phyloP scores from a whole-genome alignment of 2,888 invertebrate genomes.

The Torymus auratus region DNA sequence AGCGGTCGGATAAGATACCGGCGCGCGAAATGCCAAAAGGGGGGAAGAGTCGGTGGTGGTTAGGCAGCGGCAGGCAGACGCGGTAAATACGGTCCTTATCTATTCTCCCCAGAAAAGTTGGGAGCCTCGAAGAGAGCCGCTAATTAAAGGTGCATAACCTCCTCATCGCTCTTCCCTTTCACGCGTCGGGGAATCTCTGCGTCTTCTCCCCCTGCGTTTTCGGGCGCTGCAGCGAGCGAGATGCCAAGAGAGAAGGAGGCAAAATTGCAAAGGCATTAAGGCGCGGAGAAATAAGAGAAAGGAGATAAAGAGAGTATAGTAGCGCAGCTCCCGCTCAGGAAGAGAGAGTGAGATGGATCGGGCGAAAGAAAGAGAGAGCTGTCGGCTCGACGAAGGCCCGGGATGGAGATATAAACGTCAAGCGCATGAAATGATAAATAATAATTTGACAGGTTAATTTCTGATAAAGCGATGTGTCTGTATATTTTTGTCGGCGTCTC shows the following conservation, averaged over 20 bases:
- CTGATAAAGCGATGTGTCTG: too few species aligned
- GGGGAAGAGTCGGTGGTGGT: too few species aligned
- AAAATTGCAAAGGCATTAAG: slow-evolving; percentile 15
- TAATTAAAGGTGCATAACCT: slow-evolving; percentile 72
- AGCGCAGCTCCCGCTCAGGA: neutral
- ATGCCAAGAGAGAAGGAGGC: neutral
- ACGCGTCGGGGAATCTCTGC: slow-evolving; percentile 9
- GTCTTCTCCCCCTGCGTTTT: neutral
- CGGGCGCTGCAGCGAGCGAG: neutral
- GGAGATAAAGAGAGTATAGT: neutral
- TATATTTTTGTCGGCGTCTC: too few species aligned
- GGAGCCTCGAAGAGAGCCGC: slow-evolving; percentile 58
- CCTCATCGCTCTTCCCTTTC: slow-evolving; percentile 57
- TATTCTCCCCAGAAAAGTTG: slow-evolving; percentile 64
- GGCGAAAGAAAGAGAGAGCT: neutral
- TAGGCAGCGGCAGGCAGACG: slow-evolving; percentile 58
- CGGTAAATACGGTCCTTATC: slow-evolving; percentile 72
- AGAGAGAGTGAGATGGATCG: slow-evolving; percentile 33
- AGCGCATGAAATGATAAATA: slow-evolving; percentile 9
- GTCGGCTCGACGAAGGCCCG: neutral
- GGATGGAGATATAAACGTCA: slow-evolving; percentile 18
- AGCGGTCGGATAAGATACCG: neutral
- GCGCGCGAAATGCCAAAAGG: slow-evolving; percentile 54
- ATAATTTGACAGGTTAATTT: neutral
- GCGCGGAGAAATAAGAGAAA: neutral